Base-by-base conservation (phyloP, 2,797 vertebrate species). In the Leucoraja ocellata region DNA sequence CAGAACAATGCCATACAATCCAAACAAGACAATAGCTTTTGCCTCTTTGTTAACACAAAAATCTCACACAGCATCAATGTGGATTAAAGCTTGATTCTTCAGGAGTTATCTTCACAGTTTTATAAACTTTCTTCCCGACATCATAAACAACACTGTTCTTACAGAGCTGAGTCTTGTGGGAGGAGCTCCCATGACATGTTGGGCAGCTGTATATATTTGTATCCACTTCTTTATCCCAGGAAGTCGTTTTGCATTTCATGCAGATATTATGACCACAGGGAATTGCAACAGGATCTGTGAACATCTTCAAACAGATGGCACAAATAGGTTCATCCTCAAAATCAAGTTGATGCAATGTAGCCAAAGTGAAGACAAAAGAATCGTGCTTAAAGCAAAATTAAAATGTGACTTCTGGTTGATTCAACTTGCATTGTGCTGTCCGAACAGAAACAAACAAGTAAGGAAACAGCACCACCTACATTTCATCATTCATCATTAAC, bases 251-350 rank as follows among this genome's bases (percentile, higher is more conserved):
- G 68, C 90, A 92, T 46, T 58, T 14, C 90, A 76, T 73, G 68
- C 90, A 92, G 71, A 92, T 74, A 76, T 74, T 92, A 76, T 92
- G 90, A 4, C 90, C 90, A 76, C 90, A 92, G 71, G 90, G 90
- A 46, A 92, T 92, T 76, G 90, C 76, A 73, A 76, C 71, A 92
- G 90, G 90, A 76, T 92, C 90, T 76, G 90, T 58, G 71, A 92
- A 76, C 90, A 76, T 74, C 39, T 92, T 71, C 90, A 92, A 76
- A 92, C 90, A 92, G 90, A 92, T 92, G 90, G 90, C 71, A 54
- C 90, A 92, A 71, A 28, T 23, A 76, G 73, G 71, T 54, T 76
- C 71, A 13, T 76, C 90, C 68, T 76, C 23, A 28, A 92, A 76
- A 58, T 6, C 4, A 76, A 54, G 23, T 4, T 58, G 39, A 13